Evolutionary conservation across 1,140 invertebrate genomes (phyloP), one percentile per base, ranked within the genome.

Genomic region (Apis mellifera): DNA sequence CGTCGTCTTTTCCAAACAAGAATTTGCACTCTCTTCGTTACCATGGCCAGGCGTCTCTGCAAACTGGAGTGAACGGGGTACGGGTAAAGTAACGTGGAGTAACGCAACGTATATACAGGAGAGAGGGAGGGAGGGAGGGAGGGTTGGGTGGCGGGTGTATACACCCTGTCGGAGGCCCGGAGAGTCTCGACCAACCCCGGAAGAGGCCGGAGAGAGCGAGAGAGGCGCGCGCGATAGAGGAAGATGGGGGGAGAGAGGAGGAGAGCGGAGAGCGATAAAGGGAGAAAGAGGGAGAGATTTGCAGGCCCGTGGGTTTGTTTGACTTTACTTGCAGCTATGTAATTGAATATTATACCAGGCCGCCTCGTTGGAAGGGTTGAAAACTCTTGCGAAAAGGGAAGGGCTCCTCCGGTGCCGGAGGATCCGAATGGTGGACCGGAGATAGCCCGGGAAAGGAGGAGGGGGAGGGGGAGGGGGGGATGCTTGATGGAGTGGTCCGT

Each of bases 291-390:
- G 62, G 78, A 87, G 85, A 88, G 86, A 88, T 88, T 88, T 87
- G 86, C 86, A 88, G 86, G 83, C 86, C 88, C 62, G 84, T 85
- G 86, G 87, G 86, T 86, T 91, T 91, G 90, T 91, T 91, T 91
- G 90, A 91, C 90, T 91, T 91, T 90, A 90, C 90, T 91, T 89
- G 89, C 89, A 91, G 90, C 90, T 91, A 89, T 91, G 89, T 91
- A 91, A 91, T 91, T 91, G 90, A 91, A 91, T 91, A 91, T 91
- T 91, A 90, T 91, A 91, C 90, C 90, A 90, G 89, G 85, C 86
- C 81, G 84, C 85, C 78, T 81, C 76, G 89, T 84, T 84, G 80
- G 84, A 90, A 91, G 90, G 90, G 89, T 91, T 91, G 89, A 90
- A 91, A 90, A 90, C 87, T 91, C 88, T 88, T 88, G 83, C 84